Evolutionary conservation across 2,888 invertebrate species (phyloP), one percentile per base, ranked within the genome.

Genomic region (Catocala fraxini): DNA sequence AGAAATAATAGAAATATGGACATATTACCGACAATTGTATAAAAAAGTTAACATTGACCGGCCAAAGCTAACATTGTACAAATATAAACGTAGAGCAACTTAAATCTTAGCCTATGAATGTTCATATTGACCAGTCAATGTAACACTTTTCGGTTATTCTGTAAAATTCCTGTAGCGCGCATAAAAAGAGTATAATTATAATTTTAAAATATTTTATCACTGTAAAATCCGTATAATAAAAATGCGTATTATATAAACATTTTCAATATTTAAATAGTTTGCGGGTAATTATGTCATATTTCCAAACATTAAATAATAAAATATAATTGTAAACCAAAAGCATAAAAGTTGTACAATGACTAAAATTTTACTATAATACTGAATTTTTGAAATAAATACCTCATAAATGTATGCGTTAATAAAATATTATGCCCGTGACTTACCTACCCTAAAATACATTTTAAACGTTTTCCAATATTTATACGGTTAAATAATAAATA

Each of bases 301-400:
- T 65, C 52, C 51, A 51, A 51, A 65, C 34, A 71, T 64, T 58
- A 67, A 71, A 72, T 56, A 65, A 66, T 70, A 64, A 65, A 68
- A 71, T 61, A 63, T 72, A 66, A 69, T 72, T 73, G 67, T 69
- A 51, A 74, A 71, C 64, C 59, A 64, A 70, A 67, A 56, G 75
- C 77, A 79, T 75, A 80, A 77, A 80, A 79, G 78, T 79, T 77
- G 71, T 70, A 84, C 89, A 91, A 90, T 90, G 91, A 87, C 90
- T 88, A 89, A 91, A 89, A 84, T 87, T 90, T 88, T 81, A 84
- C 80, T 69, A 65, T 81, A 81, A 85, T 82, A 85, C 84, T 83
- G 81, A 69, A 78, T 73, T 81, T 81, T 79, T 71, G 67, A 63
- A 51, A 55, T 58, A 56, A 54, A 62, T 52, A 56, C 12, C 25